A percentile compares a stretch with the other conserved stretches of the same genome.
phyloP scores from a whole-genome alignment of 30 jellyfish, hydroid and myxozoan genomes.

The Hydractinia echinata region DNA sequence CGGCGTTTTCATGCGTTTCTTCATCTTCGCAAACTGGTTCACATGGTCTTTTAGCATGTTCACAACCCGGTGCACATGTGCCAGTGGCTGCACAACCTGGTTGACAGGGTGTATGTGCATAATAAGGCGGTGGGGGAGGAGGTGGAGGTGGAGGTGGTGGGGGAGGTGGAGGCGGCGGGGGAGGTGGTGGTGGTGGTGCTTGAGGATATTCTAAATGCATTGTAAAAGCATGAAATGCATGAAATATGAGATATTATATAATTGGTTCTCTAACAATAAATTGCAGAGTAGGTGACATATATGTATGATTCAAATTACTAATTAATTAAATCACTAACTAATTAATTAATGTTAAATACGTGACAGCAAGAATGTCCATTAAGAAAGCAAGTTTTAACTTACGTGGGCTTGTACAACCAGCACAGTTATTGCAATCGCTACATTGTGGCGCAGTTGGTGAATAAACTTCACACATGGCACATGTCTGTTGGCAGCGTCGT shows the following conservation, averaged over 20 bases:
- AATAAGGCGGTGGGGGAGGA: constrained; percentile 57
- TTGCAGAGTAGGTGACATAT: not conserved
- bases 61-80: too few relatives aligned
- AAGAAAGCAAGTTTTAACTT: not conserved
- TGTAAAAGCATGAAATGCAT: too few relatives aligned
- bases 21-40: not conserved
- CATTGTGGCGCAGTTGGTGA: not conserved
- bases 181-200: constrained; percentile 41
- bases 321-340: too few relatives aligned
- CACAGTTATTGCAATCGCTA: constrained; percentile 47
- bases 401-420: constrained; percentile 36
- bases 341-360: too few relatives aligned
- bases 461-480: constrained; percentile 32
- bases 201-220: not conserved
- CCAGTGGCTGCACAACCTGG: constrained; percentile 12
- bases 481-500: constrained; percentile 79
- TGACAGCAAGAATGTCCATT: not conserved
- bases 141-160: constrained; percentile 70
- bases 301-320: not conserved
- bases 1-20: not conserved
- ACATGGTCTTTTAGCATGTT: not conserved
- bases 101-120: constrained; percentile 37
- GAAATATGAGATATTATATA: too few relatives aligned
- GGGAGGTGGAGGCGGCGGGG: constrained; percentile 42
- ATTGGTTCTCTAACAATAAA: not conserved